phyloP scores from a whole-genome alignment of 2,797 vertebrate species.

The Potorous gilbertii region DNA sequence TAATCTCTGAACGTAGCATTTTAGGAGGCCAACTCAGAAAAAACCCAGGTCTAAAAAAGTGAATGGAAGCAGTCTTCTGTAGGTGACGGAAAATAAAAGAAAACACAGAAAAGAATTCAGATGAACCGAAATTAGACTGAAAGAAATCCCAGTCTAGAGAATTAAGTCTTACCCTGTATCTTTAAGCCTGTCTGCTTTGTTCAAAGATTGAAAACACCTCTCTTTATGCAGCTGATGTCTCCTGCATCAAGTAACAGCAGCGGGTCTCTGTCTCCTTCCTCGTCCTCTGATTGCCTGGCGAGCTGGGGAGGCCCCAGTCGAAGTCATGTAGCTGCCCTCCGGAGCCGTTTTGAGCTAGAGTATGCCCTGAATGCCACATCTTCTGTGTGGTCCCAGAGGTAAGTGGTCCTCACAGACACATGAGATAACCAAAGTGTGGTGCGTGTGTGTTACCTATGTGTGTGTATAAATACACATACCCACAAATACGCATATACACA shows the following conservation, averaged over 20 bases:
- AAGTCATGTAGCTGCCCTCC: constrained; percentile 93
- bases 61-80: constrained; percentile 46
- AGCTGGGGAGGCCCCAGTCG: constrained; percentile 90
- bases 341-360: constrained; percentile 94
- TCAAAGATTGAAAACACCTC: constrained; percentile 5
- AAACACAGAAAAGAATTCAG: constrained; percentile 34
- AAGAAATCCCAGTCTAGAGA: constrained; percentile 48
- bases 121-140: constrained; percentile 49
- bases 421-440: accelerated
- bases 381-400: constrained; percentile 90
- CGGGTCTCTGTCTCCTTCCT: constrained; percentile 94
- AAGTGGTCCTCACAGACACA: not conserved
- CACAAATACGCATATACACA: not conserved
- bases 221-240: constrained; percentile 91
- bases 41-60: constrained; percentile 60
- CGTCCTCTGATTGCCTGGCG: constrained; percentile 92
- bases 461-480: not conserved
- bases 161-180: constrained; percentile 3
- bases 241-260: constrained; percentile 97
- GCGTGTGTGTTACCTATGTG: too few relatives aligned
- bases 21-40: constrained; percentile 26
- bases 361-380: constrained; percentile 92
- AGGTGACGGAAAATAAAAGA: constrained; percentile 12
- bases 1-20: constrained; percentile 34
- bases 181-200: constrained; percentile 8